Evolutionary conservation across 2,797 vertebrate species (phyloP), one percentile per base, ranked within the genome.

Genomic region (Hafferia zeledoni): DNA sequence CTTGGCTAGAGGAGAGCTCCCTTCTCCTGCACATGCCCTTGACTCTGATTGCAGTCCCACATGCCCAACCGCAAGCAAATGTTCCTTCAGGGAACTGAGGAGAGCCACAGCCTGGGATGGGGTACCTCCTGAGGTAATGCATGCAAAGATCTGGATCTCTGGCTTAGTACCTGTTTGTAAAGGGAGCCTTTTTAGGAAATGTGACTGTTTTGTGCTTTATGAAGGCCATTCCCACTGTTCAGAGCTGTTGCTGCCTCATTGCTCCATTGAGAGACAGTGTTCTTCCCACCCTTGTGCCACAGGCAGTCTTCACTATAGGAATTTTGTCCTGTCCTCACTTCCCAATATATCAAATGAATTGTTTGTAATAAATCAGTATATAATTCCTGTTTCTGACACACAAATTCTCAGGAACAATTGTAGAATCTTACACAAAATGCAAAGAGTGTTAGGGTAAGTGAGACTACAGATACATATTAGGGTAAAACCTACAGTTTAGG

Each of bases 61-160:
- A 14, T 76, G 25, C 68, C 20, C 7, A 13, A 2, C 3, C 30
- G 24, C 20, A 65, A 55, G 16, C 0, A 0, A 23, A 2, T 6
- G 9, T 35, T 82, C 43, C 27, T 76, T 50, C 39, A 43, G 67
- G 35, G 27, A 68, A 10, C 2, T 61, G 22, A 50, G 46, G 14
- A 65, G 30, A 65, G 39, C 15, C 60, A 16, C 28, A 70, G 56
- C 30, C 50, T 60, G 37, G 27, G 25, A 41, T 27, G 50, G 61
- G 55, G 22, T 27, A 49, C 24, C 46, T 27, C 24, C 60, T 70
- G 64, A 63, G 68, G 11, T 17, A 63, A n/a, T 20, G 14, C 23
- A 56, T 79, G 41, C 28, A 56, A 28, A 44, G 43, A 55, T 33
- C 9, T 53, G 5, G 16, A 31, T 47, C 19, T 77, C 20, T 80